Evolutionary conservation across 1,140 invertebrate species (phyloP), one percentile per base, ranked within the genome.

Genomic region (Andricus grossulariae): DNA sequence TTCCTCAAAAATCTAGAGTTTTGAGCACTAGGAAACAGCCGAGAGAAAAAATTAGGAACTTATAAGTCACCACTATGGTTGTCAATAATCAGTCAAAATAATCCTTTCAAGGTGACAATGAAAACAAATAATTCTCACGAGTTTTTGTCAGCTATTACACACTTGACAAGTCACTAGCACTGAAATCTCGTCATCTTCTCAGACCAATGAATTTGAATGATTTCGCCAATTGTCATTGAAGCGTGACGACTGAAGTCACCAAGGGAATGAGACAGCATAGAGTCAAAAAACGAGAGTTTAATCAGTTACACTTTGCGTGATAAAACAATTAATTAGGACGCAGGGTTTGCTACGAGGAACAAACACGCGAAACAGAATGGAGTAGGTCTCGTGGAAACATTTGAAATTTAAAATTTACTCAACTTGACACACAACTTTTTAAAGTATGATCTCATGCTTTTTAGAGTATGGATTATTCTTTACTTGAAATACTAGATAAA

Each of bases 111-210:
- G 39, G 39, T 45, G 39, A 11, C 39, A 11, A 8, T 45, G 0
- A 45, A 7, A 45, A n/a, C n/a, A 45, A 45, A 45, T 71, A 71
- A 74, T 74, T 57, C 49, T 16, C 71, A n/a, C 71, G 39, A 73
- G 52, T 21, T 39, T 76, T 71, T 45, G 70, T 45, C 21, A 76
- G 54, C 50, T 32, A 72, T 60, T 15, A 73, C 10, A 25, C 57
- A 66, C 57, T 66, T 66, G 57, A 66, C 21, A 66, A 66, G 16
- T 21, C 21, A 66, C 21, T 66, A 32, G 15, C 25, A 45, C 12
- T 39, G 13, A 10, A 39, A 39, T 66, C 12, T 8, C 4, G 6
- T 15, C 7, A 66, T 45, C 25, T 66, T 45, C 39, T 66, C 60
- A 66, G 60, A 21, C 10, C 32, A 66, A 66, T 66, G 60, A 66